phyloP scores from a whole-genome alignment of 2,797 vertebrate genomes.

The Propithecus perrieri region DNA sequence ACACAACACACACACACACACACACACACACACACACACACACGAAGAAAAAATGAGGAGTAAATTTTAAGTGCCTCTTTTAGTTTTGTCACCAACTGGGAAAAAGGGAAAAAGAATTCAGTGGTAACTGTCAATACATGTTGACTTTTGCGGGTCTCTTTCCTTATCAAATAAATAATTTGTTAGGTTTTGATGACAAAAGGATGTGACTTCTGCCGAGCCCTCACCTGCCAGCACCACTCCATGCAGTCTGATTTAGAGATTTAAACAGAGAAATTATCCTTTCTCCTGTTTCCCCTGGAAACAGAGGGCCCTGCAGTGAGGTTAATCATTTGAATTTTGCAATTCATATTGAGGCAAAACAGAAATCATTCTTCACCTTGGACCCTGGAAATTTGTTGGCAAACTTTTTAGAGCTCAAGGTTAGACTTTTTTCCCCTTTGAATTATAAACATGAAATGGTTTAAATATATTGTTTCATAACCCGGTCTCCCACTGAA shows the following conservation, averaged over 20 bases:
- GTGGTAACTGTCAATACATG: conserved; percentile 81
- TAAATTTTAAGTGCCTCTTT: conserved; percentile 80
- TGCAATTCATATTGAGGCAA: conserved; percentile 81
- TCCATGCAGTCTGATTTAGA: conserved; percentile 83
- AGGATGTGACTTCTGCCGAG: conserved; percentile 80
- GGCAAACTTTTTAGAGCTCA: conserved; percentile 75
- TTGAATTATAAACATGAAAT: conserved; percentile 53
- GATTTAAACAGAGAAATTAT: conserved; percentile 83
- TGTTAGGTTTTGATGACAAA: conserved; percentile 85
- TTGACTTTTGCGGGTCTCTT: conserved; percentile 81
- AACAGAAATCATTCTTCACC: conserved; percentile 78
- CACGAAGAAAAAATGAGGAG: conserved; percentile 47
- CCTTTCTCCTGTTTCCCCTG: conserved; percentile 83
- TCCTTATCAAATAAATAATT: conserved; percentile 87
- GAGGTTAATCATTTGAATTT: conserved; percentile 87
- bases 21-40: not conserved
- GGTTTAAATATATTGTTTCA: conserved; percentile 69
- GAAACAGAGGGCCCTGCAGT: conserved; percentile 81
- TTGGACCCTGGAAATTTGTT: conserved; percentile 74
- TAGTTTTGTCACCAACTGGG: conserved; percentile 77
- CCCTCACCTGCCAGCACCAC: conserved; percentile 81
- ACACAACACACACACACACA: not conserved
- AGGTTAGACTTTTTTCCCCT: conserved; percentile 36
- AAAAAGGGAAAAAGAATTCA: conserved; percentile 72
- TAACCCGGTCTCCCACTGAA: conserved; percentile 58